Conservation (phyloP, 2,888 invertebrate genomes). For the Malachius bipustulatus region DNA sequence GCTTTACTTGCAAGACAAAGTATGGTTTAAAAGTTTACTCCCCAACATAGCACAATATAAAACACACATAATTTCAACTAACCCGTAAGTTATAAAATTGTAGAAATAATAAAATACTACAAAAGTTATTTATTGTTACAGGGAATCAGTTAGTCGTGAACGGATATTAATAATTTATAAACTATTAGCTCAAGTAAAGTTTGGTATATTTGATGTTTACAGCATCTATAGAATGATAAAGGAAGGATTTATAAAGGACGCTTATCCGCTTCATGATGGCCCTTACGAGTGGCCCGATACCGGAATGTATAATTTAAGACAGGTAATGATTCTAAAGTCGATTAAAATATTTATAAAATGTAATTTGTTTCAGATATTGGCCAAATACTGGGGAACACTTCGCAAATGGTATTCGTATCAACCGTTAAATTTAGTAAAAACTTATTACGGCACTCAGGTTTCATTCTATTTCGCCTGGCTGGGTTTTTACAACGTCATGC, state of each 20-base stretch:
- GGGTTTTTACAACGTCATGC: not conserved
- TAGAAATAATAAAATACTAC: no score
- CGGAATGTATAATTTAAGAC: not conserved
- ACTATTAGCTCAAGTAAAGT: not conserved
- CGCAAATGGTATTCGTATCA: not conserved
- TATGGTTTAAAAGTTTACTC: no score
- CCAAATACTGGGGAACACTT: not conserved
- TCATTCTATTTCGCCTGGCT: not conserved
- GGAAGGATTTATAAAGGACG: not conserved
- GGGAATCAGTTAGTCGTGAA: not conserved
- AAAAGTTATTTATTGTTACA: no score
- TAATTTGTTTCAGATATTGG: no score
- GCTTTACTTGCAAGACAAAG: no score
- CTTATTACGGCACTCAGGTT: not conserved
- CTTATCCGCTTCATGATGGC: constrained; percentile 1
- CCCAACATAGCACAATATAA: no score
- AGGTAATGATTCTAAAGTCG: not conserved
- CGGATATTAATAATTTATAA: not conserved
- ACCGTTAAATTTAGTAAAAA: not conserved
- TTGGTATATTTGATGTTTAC: not conserved
- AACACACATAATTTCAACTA: no score
- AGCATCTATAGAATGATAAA: not conserved
- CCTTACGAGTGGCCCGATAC: not conserved
- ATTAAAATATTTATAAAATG: not conserved
- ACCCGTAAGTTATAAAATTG: no score